Base-by-base conservation (phyloP, 2,797 vertebrate species). In the Cynopterus sphinx region DNA sequence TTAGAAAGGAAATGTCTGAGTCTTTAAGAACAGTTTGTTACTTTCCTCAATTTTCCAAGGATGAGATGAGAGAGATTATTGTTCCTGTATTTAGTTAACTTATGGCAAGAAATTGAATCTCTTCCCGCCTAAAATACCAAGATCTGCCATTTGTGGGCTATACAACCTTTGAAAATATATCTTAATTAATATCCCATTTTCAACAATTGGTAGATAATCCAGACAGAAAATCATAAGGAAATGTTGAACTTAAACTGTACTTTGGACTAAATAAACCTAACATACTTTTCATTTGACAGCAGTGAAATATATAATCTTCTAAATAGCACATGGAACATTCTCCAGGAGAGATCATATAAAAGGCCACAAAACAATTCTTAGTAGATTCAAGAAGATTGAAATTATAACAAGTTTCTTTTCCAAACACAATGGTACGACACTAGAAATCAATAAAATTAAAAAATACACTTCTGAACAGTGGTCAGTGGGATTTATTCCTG, bases 391-490 rank as follows among this genome's bases (percentile, higher is more conserved):
- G 59, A 89, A 63, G 63, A 63, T 24, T 90, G n/a, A 79, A 79
- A 79, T 87, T 46, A 74, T 53, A 57, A n/a, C 63, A 51, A 28
- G 7, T 81, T 15, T 71, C 59, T 75, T 85, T 22, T 73, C 26
- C 63, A 31, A 79, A 15, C 77, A 57, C 33, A 91, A 65, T 46
- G 61, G 51, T 65, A 70, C 12, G 41, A 87, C 90, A 78, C 26
- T 67, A 68, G 51, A 92, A 90, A 49, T 83, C 51, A 92, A 28
- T 90, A 84, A 90, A 92, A 92, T 33, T 55, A 83, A 77, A 71
- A 15, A 91, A 65, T 1, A 59, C 8, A 67, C 11, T 55, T 70
- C 26, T 43, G 75, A 86, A 73, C 19, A 53, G 59, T 26, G 9
- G 24, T 33, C 33, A 33, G 26, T 92, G 46, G 17, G 36, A 75